These are phyloP conservation scores for Onychostruthus taczanowskii DNA, from an alignment of 2,113 vertebrate species.

Conservation along the genomic window DNA sequence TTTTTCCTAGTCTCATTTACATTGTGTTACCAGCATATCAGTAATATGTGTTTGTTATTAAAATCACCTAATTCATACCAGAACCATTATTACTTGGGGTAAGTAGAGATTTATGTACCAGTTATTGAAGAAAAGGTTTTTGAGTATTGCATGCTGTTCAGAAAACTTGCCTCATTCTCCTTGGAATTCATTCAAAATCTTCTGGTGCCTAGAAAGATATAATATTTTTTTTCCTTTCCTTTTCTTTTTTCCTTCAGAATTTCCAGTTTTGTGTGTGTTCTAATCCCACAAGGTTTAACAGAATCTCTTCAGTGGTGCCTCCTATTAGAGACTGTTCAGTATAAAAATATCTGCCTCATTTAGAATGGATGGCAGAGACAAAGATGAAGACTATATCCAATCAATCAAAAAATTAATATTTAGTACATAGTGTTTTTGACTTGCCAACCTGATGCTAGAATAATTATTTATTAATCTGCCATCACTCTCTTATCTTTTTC, in stretches of 20 bases:
- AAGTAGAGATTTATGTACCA: not conserved
- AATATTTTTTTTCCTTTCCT: rapidly evolving
- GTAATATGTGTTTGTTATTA: not conserved
- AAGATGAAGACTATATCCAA: not conserved
- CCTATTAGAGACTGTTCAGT: not conserved
- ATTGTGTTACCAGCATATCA: not conserved
- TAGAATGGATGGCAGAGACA: not conserved
- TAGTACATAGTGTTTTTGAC: not conserved
- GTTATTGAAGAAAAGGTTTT: not conserved
- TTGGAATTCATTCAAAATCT: not conserved
- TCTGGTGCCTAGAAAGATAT: not conserved
- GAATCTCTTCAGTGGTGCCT: not conserved
- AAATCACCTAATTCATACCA: not conserved
- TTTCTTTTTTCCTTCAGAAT: not conserved
- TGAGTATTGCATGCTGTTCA: not conserved
- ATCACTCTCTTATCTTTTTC: not conserved
- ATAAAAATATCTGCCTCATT: not conserved
- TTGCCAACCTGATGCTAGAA: not conserved
- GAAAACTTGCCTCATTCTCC: not conserved
- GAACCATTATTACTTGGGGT: not conserved
- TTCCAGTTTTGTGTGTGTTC: not conserved
- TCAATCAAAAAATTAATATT: not conserved
- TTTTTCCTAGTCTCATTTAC: not conserved
- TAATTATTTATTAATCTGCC: not conserved
- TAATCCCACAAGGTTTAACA: not conserved